Evolutionary conservation across 53 echinoderm and acorn worm genomes (phyloP).

Genomic region (Apostichopus leukothele): DNA sequence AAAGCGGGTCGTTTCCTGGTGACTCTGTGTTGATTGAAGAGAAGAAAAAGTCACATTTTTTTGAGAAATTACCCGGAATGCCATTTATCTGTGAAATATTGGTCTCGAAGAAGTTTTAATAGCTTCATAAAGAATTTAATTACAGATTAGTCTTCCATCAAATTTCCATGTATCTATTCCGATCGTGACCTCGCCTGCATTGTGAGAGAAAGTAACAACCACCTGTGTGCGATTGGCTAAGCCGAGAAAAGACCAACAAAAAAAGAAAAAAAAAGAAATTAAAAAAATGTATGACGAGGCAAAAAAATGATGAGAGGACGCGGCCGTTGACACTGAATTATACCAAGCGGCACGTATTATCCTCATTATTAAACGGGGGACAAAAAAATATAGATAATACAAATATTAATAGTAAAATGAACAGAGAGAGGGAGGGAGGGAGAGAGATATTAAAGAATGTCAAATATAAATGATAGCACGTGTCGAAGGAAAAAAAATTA

Average conservation of each 20-base stretch:
- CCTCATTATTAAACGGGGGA: no score
- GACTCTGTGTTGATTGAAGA: conserved; percentile 20
- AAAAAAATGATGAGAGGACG: not conserved
- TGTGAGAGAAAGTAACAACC: conserved; percentile 20
- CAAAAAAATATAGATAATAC: no score
- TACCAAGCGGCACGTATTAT: not conserved
- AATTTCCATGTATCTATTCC: not conserved
- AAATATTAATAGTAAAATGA: no score
- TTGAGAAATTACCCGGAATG: conserved; percentile 28
- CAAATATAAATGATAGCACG: no score
- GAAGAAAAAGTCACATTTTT: conserved; percentile 32
- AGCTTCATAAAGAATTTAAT: conserved; percentile 36
- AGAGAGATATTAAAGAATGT: no score
- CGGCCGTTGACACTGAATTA: not conserved
- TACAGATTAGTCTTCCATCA: conserved; percentile 30
- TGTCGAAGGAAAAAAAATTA: no score
- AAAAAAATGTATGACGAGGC: no score
- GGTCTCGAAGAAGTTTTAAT: not conserved
- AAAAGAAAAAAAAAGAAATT: no score
- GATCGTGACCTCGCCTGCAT: conserved; percentile 26
- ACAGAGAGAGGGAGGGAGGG: no score
- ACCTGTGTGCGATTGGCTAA: not conserved
- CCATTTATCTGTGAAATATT: conserved; percentile 40
- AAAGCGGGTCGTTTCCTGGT: conserved; percentile 32
- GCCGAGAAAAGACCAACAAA: not conserved